A percentile compares a stretch with the other conserved stretches of the same genome.
These are phyloP conservation scores for Riparia riparia DNA, from an alignment of 2,113 vertebrate species.

Conservation along the genomic window DNA sequence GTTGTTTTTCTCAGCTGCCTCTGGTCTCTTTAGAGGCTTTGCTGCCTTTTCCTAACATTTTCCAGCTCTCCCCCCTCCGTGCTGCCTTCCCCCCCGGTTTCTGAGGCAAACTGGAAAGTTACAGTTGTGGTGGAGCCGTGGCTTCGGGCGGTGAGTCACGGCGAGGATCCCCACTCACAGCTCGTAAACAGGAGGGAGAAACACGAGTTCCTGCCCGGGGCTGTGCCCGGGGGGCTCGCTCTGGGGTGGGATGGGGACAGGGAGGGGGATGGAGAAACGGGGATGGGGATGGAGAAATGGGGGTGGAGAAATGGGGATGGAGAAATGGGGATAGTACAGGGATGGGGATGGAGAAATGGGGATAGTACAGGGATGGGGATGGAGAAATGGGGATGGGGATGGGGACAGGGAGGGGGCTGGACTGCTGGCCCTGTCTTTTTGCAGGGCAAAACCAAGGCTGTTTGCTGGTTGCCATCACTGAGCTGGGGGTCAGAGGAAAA, in stretches of 20 bases:
- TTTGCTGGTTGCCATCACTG: fast-evolving
- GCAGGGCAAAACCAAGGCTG: not conserved
- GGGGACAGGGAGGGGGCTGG: not conserved
- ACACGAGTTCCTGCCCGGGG: not conserved
- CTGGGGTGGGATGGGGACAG: not conserved
- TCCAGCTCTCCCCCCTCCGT: slow-evolving; percentile 36
- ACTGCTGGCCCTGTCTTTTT: fast-evolving
- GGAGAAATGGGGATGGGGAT: too few species aligned
- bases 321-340: too few species aligned
- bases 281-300: too few species aligned
- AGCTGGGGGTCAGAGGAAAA: not conserved
- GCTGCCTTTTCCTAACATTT: slow-evolving; percentile 55
- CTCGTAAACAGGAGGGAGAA: slow-evolving; percentile 43
- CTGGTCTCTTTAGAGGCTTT: slow-evolving; percentile 28
- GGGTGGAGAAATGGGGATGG: too few species aligned
- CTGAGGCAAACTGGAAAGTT: slow-evolving; percentile 44
- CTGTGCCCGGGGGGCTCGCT: not conserved
- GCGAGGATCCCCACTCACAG: slow-evolving; percentile 54
- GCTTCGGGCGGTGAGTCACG: slow-evolving; percentile 46
- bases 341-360: too few species aligned
- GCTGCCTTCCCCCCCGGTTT: not conserved
- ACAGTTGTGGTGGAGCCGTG: slow-evolving; percentile 14
- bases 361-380: not conserved
- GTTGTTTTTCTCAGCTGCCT: slow-evolving; percentile 64
- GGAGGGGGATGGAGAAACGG: not conserved